A percentile compares a stretch with the other conserved stretches of the same genome.
Evolutionary conservation across 1,140 invertebrate species (phyloP).

Genomic region (Cataglyphis hispanica): DNA sequence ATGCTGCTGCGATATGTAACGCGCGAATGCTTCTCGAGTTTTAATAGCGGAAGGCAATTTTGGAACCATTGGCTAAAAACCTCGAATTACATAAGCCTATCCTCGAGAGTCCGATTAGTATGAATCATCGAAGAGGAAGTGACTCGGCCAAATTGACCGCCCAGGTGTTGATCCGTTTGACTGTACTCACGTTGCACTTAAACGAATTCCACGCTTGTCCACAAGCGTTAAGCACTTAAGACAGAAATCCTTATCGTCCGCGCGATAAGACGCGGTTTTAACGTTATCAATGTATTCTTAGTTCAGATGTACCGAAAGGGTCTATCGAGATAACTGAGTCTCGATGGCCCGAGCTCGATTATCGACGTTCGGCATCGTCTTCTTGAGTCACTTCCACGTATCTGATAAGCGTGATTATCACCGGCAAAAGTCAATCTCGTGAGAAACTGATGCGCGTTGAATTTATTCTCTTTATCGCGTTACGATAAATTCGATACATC

Average conservation of each 20-base stretch:
- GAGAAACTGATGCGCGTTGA: slow-evolving; percentile 28
- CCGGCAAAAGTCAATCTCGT: slow-evolving; percentile 7
- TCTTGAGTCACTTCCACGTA: slow-evolving; percentile 11
- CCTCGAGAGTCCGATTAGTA: not conserved
- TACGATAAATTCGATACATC: not conserved
- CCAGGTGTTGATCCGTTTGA: slow-evolving; percentile 62
- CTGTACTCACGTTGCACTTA: slow-evolving; percentile 63
- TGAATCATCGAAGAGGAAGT: slow-evolving; percentile 66
- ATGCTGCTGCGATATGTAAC: not conserved
- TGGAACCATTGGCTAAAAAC: not conserved
- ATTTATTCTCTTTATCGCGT: not conserved
- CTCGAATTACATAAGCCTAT: not conserved
- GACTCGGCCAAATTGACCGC: slow-evolving; percentile 35
- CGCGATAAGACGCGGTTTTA: slow-evolving; percentile 54
- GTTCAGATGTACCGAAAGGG: slow-evolving; percentile 64
- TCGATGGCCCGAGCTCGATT: not conserved
- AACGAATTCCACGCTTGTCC: slow-evolving; percentile 39
- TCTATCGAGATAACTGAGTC: slow-evolving; percentile 13
- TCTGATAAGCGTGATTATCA: slow-evolving; percentile 42
- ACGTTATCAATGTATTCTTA: not conserved
- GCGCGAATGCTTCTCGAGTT: not conserved
- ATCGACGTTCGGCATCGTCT: slow-evolving; percentile 38
- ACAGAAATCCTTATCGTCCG: slow-evolving; percentile 29
- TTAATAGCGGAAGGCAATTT: not conserved
- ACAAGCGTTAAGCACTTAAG: not conserved